Evolutionary conservation across 1,140 invertebrate species (phyloP).

Genomic region (Drosophila teissieri): DNA sequence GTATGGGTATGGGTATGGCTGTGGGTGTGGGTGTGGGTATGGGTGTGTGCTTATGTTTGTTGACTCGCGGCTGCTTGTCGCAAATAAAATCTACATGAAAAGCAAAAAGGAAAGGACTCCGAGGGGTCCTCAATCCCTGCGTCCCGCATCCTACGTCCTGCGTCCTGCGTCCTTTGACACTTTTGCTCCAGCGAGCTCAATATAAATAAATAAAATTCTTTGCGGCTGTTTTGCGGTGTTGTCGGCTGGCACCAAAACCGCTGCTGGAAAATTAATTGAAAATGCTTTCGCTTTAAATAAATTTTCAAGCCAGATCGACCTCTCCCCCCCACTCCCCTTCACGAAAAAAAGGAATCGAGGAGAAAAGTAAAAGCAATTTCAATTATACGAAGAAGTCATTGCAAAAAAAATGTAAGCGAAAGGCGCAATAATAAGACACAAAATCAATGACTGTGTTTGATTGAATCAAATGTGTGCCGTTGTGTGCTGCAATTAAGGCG

Average conservation of each 20-base stretch:
- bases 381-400: constrained; percentile 65
- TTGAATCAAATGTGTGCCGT: constrained; percentile 72
- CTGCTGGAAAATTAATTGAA: constrained; percentile 73
- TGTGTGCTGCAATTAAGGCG: constrained; percentile 71
- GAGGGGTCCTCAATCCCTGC: neutral
- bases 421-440: constrained; percentile 37
- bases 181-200: constrained; percentile 63
- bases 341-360: neutral
- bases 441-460: constrained; percentile 72
- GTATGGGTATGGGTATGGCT: constrained; percentile 27
- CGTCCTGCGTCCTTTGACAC: constrained; percentile 54
- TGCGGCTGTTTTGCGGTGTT: constrained; percentile 64
- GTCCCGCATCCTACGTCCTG: neutral
- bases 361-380: constrained; percentile 63
- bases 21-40: constrained; percentile 30
- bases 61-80: constrained; percentile 75
- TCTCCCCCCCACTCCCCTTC: neutral
- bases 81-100: constrained; percentile 81
- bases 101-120: constrained; percentile 33
- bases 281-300: constrained; percentile 62
- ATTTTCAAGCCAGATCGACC: constrained; percentile 31
- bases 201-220: constrained; percentile 81
- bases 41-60: constrained; percentile 61
- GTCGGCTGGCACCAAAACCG: constrained; percentile 35
- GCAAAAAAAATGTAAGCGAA: constrained; percentile 9